These are phyloP conservation scores for Cetoscarus ocellatus DNA, from an alignment of 2,797 vertebrate genomes.

Conservation along the genomic window DNA sequence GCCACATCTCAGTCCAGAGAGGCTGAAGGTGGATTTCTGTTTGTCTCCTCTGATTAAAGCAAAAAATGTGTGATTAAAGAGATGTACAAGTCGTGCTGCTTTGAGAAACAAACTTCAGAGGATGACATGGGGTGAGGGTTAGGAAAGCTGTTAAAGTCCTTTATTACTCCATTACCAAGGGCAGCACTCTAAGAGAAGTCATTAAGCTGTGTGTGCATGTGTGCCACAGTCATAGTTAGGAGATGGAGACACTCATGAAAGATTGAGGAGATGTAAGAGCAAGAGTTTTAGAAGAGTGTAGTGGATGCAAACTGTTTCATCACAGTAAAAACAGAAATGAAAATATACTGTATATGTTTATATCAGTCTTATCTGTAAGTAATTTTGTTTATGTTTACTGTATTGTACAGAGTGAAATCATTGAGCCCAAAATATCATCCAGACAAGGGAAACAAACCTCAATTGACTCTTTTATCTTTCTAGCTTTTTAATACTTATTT, in stretches of 20 bases:
- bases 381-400: too few species aligned
- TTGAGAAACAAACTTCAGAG: slow-evolving; percentile 28
- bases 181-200: slow-evolving; percentile 50
- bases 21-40: slow-evolving; percentile 37
- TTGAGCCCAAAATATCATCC: too few species aligned
- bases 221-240: slow-evolving; percentile 7
- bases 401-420: too few species aligned
- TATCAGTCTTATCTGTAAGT: too few species aligned
- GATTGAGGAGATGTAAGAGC: slow-evolving; percentile 37
- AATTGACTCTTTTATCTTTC: too few species aligned
- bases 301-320: too few species aligned
- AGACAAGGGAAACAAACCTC: too few species aligned
- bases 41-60: slow-evolving; percentile 60
- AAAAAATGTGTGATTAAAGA: slow-evolving; percentile 53
- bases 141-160: slow-evolving; percentile 30
- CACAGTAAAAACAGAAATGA: too few species aligned
- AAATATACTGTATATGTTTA: too few species aligned
- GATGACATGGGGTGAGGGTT: slow-evolving; percentile 10
- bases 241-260: slow-evolving; percentile 44
- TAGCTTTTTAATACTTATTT: too few species aligned
- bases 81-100: slow-evolving; percentile 21
- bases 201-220: slow-evolving; percentile 46
- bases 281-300: slow-evolving; percentile 3
- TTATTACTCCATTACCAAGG: slow-evolving; percentile 64
- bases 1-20: slow-evolving; percentile 41